A percentile compares a stretch with the other conserved stretches of the same genome.
Evolutionary conservation across 1,140 invertebrate genomes (phyloP).

Genomic region (Hypothenemus hampei): DNA sequence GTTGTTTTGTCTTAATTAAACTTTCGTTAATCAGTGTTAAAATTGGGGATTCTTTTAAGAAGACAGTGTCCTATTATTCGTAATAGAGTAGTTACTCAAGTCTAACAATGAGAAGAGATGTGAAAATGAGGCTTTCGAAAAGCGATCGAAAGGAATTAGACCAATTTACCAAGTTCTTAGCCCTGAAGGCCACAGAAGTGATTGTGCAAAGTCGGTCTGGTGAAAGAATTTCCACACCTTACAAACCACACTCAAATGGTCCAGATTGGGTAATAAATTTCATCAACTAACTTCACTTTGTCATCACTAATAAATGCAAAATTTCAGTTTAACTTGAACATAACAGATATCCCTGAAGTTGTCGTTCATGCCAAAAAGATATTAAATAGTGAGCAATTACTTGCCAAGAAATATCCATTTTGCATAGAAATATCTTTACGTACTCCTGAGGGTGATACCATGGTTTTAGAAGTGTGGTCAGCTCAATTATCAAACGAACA

Average conservation of each 20-base stretch:
- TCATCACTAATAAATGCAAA: too few relatives aligned
- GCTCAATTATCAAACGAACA: constrained; percentile 62
- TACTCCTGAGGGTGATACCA: constrained; percentile 84
- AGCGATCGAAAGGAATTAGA: constrained; percentile 75
- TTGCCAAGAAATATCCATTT: constrained; percentile 57
- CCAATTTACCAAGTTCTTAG: constrained; percentile 82
- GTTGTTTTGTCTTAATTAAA: too few relatives aligned
- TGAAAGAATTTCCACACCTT: constrained; percentile 74
- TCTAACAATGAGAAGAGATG: constrained; percentile 21
- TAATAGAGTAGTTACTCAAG: too few relatives aligned
- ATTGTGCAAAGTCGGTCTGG: constrained; percentile 85
- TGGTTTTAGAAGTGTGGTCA: constrained; percentile 88
- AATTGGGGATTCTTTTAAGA: too few relatives aligned
- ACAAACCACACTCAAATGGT: constrained; percentile 63
- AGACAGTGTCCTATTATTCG: too few relatives aligned
- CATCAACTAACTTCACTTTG: too few relatives aligned
- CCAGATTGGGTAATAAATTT: constrained; percentile 67
- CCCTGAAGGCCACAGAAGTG: constrained; percentile 81
- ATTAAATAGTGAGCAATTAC: constrained; percentile 56
- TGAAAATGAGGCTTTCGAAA: constrained; percentile 50
- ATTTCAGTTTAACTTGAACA: constrained; percentile 76
- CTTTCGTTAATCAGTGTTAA: too few relatives aligned
- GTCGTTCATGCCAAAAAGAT: constrained; percentile 67
- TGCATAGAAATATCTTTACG: constrained; percentile 89
- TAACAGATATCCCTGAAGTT: constrained; percentile 75